Percentiles rank a stretch among this genome's conserved stretches.
Evolutionary conservation across 2,888 invertebrate genomes (phyloP).

Genomic region (Cantharis rustica): DNA sequence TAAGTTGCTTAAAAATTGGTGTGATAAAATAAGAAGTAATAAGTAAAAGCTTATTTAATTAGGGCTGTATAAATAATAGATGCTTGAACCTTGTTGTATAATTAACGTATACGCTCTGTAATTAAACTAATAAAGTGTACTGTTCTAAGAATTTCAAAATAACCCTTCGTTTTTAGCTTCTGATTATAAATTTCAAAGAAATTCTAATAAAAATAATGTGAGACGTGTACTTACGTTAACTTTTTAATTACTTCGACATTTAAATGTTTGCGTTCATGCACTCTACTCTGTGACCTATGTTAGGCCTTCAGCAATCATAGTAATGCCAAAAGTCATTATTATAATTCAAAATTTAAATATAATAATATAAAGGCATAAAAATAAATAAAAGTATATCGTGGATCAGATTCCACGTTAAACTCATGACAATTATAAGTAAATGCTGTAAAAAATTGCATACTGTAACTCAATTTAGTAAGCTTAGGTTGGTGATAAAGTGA

Average conservation of each 20-base stretch:
- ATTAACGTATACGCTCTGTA: not conserved
- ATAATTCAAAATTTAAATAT: no score
- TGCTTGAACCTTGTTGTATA: not conserved
- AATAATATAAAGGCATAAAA: no score
- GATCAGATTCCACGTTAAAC: no score
- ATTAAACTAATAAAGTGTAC: slow-evolving; percentile 4
- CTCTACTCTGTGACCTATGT: no score
- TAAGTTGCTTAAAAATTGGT: not conserved
- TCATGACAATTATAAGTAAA: no score
- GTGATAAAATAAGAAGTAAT: not conserved
- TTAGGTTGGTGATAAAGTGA: no score
- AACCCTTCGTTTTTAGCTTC: not conserved
- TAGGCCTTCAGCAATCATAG: no score
- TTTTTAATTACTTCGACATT: not conserved
- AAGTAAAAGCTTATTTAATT: not conserved
- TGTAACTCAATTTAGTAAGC: no score
- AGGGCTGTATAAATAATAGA: not conserved
- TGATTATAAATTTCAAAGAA: not conserved
- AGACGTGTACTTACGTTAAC: not conserved
- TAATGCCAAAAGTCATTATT: no score
- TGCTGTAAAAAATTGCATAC: no score
- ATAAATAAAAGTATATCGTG: no score
- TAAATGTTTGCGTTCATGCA: not conserved
- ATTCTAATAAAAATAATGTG: not conserved
- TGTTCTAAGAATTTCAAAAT: not conserved